A percentile compares a stretch with the other conserved stretches of the same genome.
These are phyloP conservation scores for Galerucella calmariensis DNA, from an alignment of 2,888 invertebrate genomes.

Conservation along the genomic window DNA sequence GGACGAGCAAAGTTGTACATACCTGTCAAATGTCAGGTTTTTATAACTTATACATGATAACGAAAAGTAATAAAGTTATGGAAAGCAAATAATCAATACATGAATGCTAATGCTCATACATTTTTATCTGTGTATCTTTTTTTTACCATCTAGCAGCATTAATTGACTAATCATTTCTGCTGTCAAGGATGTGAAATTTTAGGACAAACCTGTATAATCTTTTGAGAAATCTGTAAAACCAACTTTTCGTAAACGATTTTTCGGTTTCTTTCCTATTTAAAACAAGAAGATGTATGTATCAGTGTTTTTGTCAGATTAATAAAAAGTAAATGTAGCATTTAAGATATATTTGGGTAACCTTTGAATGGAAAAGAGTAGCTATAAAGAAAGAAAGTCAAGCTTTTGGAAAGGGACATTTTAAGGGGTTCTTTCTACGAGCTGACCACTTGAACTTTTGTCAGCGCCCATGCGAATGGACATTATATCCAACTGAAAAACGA, in stretches of 20 bases:
- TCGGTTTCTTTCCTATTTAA: slow-evolving; percentile 1
- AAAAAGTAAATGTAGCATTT: slow-evolving; percentile 55
- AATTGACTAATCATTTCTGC: too few relatives aligned
- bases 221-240: not conserved
- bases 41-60: too few relatives aligned
- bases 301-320: slow-evolving; percentile 57
- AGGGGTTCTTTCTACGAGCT: slow-evolving; percentile 50
- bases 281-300: slow-evolving; percentile 24
- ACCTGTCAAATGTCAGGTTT: too few relatives aligned
- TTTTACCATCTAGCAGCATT: too few relatives aligned
- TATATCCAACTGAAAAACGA: slow-evolving; percentile 48
- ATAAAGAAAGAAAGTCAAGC: slow-evolving; percentile 55
- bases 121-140: too few relatives aligned
- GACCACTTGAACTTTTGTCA: slow-evolving; percentile 54
- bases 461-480: slow-evolving; percentile 41
- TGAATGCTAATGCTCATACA: too few relatives aligned
- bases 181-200: not conserved
- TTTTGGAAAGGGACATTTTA: slow-evolving; percentile 52
- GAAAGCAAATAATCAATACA: too few relatives aligned
- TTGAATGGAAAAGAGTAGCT: slow-evolving; percentile 57
- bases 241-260: not conserved
- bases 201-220: not conserved
- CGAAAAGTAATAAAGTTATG: too few relatives aligned
- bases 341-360: slow-evolving; percentile 56
- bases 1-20: too few relatives aligned